Evolutionary conservation across 2,888 invertebrate species (phyloP).

Genomic region (Teleogryllus oceanicus): DNA sequence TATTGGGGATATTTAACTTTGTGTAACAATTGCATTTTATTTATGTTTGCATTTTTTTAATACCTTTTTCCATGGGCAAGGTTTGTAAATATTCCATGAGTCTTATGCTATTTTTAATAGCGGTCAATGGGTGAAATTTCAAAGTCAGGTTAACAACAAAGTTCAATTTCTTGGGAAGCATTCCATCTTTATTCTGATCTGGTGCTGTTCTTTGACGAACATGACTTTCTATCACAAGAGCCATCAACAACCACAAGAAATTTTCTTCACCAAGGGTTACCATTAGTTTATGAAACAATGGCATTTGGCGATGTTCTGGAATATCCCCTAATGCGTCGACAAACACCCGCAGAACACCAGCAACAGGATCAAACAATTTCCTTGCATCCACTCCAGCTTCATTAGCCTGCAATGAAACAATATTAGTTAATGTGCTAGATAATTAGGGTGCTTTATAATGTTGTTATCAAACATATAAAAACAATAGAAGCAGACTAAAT

Average conservation of each 20-base stretch:
- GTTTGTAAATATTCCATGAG: conserved; percentile 62
- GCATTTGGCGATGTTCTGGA: conserved; percentile 83
- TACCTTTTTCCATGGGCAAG: conserved; percentile 58
- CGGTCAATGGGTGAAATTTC: conserved; percentile 61
- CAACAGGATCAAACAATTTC: conserved; percentile 38
- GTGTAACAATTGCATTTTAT: neutral
- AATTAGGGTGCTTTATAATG: too few species aligned
- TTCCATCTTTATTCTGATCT: conserved; percentile 42
- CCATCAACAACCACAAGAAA: conserved; percentile 68
- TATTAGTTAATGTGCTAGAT: too few species aligned
- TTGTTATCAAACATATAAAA: too few species aligned
- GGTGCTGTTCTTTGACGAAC: conserved; percentile 52
- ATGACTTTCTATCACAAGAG: conserved; percentile 68
- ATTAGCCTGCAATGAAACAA: conserved; percentile 20
- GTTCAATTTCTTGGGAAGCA: conserved; percentile 38
- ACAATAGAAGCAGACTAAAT: too few species aligned
- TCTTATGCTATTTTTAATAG: conserved; percentile 63
- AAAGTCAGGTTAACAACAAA: conserved; percentile 60
- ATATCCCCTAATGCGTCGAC: conserved; percentile 88
- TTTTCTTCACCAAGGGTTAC: conserved; percentile 63
- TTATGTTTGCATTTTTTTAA: neutral
- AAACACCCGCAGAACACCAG: conserved; percentile 79
- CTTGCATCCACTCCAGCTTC: neutral
- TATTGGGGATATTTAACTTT: neutral
- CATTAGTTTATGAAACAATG: conserved; percentile 76